Conservation (phyloP, 2,888 invertebrate genomes). For the Tetanocera ferruginea region DNA sequence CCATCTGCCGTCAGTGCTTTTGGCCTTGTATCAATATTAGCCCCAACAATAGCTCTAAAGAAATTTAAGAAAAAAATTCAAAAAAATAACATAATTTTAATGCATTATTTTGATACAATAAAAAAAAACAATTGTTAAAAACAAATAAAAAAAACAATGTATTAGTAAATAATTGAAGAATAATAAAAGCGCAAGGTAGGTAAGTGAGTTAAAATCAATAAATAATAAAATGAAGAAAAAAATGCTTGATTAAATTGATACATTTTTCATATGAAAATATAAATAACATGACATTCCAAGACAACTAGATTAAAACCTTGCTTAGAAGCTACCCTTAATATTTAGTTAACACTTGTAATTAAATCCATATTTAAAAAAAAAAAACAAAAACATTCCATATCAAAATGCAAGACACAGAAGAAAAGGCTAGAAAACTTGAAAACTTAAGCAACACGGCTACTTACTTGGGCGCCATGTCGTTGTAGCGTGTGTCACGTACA, state of each 20-base stretch:
- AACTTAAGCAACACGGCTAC: constrained; percentile 63
- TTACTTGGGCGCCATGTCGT: constrained; percentile 91
- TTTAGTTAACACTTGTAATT: not conserved
- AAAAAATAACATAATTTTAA: constrained; percentile 38
- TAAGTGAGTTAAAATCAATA: not conserved
- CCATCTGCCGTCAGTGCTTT: constrained; percentile 70
- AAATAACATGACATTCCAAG: not conserved
- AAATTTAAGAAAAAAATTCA: constrained; percentile 55
- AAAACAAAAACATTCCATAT: constrained; percentile 3
- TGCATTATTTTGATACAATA: not conserved
- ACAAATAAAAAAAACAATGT: not conserved
- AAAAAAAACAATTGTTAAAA: constrained; percentile 23
- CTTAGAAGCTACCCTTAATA: not conserved
- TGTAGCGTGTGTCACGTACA: constrained; percentile 80
- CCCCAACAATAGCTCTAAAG: constrained; percentile 66
- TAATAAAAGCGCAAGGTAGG: not conserved
- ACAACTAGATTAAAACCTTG: not conserved
- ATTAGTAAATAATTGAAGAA: not conserved
- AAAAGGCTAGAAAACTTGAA: not conserved
- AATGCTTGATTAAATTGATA: not conserved
- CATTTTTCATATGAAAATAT: not conserved
- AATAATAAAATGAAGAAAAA: not conserved
- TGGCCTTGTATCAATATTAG: constrained; percentile 67
- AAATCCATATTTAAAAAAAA: too few species aligned
- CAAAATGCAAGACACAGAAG: constrained; percentile 30